Conservation (phyloP, 2,113 vertebrate species). For the Rousettus leschenaultii region DNA sequence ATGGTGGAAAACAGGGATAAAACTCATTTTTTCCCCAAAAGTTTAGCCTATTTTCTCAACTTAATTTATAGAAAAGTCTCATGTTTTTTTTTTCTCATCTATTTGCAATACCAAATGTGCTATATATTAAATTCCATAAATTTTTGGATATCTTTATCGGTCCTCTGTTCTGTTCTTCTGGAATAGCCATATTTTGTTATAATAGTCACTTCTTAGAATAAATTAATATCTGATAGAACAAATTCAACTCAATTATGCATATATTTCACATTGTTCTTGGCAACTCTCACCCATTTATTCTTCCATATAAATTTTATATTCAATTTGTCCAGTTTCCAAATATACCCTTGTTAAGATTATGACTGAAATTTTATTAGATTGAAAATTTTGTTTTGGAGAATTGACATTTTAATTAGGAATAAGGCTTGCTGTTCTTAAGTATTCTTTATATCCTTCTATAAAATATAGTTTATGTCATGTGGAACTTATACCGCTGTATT, state of each 20-base stretch:
- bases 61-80: not conserved
- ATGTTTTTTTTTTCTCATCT: not conserved
- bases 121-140: not conserved
- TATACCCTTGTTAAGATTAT: not conserved
- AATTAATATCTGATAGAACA: conserved; percentile 6
- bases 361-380: not conserved
- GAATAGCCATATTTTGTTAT: not conserved
- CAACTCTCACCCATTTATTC: not conserved
- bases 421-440: not conserved
- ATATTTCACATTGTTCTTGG: conserved; percentile 13
- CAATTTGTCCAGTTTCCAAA: not conserved
- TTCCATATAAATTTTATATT: not conserved
- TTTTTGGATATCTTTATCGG: not conserved
- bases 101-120: not conserved
- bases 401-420: not conserved
- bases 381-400: not conserved
- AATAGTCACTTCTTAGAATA: conserved; percentile 21
- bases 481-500: not conserved
- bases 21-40: not conserved
- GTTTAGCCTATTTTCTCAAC: not conserved
- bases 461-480: not conserved
- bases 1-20: not conserved
- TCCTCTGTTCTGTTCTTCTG: not conserved
- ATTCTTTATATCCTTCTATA: not conserved
- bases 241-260: not conserved